Evolutionary conservation across 2,113 vertebrate genomes (phyloP), one percentile per base, ranked within the genome.

Genomic region (Chauna torquata): DNA sequence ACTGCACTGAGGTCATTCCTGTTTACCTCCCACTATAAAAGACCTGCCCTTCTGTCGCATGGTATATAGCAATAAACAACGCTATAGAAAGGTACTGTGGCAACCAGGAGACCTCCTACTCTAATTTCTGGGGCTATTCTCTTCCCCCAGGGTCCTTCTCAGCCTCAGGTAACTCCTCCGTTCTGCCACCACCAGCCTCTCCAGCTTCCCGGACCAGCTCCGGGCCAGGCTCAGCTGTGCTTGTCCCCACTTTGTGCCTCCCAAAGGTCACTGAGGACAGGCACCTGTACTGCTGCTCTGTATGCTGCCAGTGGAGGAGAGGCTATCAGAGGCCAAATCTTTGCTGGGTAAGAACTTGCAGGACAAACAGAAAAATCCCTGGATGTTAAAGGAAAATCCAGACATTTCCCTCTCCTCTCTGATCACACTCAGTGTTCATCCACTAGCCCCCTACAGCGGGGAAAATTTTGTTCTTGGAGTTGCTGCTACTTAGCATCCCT

Each of bases 301-400:
- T 0, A 0, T 62, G 47, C 50, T 61, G 47, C 52, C 61, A 4
- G 6, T 0, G 22, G 25, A 38, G 19, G 3, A 71, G 68, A 68
- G 17, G 30, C 32, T 45, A 11, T 5, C 0, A 0, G 24, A 59
- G 13, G 11, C 27, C 9, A 32, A 27, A 2, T 6, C 49, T 49
- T 52, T 18, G 6, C 30, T 72, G 44, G 61, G 3, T 54, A 13
- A 50, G 36, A 69, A 28, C n/a, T 38, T 55, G 50, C 19, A 76
- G 40, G 86, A 25, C 20, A 71, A 65, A 28, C n/a, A 1, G 2
- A 74, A 77, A 68, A 58, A 49, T 58, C 59, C 7, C 30, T 50
- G 27, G 10, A 5, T 7, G 24, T n/a, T 36, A 74, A 54, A 82
- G 17, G 17, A 69, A 77, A 83, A 58, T 34, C 6, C 49, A 55